Evolutionary conservation across 2,797 vertebrate genomes (phyloP), one percentile per base, ranked within the genome.

Genomic region (Malacoraja senta): DNA sequence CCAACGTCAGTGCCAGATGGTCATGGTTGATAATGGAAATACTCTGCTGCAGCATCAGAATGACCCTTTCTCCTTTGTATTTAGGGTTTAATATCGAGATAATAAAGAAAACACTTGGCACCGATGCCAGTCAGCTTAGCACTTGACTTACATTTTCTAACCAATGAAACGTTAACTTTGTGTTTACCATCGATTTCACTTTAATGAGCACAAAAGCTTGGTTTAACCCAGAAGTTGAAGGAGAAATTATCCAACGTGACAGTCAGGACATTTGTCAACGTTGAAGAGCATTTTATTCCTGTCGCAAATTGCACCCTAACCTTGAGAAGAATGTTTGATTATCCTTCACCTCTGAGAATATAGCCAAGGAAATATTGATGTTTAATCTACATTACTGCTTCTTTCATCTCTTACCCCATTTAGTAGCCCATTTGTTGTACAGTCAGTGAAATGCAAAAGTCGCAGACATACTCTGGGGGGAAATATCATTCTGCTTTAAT

Each of bases 1-100:
- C 90, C 90, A 76, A 92, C 58, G 29, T 76, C 71, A 74, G 72
- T 76, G 72, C 90, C 90, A 92, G 90, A 92, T 92, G 90, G 90
- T 72, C 90, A 91, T 76, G 90, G 90, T 76, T 76, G 90, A 92
- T 44, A 92, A 76, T 92, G 90, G 90, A 72, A 92, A 76, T 8
- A 76, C 35, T 92, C 61, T 88, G 63, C n/a, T 35, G 84, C 84
- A 65, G 84, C 84, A 86, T 86, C 65, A 76, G 71, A 71, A 92
- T 92, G 90, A 74, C 65, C 72, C 90, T 92, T 76, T 91, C 68
- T 74, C 32, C 68, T 72, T 91, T 72, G 32, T 44, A 38, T 74
- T 92, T 76, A 17, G 90, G 72, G 68, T 53, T 92, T 92, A 92
- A 92, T 76, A 72, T 76, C 44, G 58, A 92, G 90, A 92, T 92